phyloP scores from a whole-genome alignment of 2,113 vertebrate species.

The Ictidomys tridecemlineatus region DNA sequence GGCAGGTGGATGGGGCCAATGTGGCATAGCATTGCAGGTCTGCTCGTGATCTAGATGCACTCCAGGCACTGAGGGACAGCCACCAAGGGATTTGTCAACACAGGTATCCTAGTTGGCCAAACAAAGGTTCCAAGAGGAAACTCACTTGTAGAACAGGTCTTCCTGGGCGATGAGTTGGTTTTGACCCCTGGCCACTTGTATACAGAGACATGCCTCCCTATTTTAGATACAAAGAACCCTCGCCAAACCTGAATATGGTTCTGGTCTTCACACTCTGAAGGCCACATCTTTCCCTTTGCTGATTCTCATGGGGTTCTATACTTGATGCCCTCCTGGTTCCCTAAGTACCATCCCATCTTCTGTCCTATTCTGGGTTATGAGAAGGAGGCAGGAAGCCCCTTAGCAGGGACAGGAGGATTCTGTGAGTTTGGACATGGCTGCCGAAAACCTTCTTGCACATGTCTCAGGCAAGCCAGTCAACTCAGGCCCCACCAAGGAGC shows the following conservation, averaged over 20 bases:
- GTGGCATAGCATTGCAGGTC: no score
- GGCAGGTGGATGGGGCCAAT: no score
- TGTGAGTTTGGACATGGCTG: not conserved
- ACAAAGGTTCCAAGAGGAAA: not conserved
- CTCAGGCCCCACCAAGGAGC: not conserved
- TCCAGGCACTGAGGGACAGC: not conserved
- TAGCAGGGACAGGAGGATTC: conserved; percentile 62
- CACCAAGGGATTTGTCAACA: not conserved
- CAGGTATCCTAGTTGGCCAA: rapidly evolving
- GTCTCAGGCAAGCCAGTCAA: no score
- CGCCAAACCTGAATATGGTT: no score
- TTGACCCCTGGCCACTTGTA: no score
- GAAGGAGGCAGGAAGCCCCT: conserved; percentile 77
- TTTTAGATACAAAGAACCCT: not conserved
- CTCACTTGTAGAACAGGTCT: not conserved
- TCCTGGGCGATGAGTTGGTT: no score
- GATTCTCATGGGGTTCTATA: not conserved
- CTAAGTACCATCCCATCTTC: not conserved
- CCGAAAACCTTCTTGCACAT: not conserved
- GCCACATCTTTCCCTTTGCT: not conserved
- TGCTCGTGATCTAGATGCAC: not conserved
- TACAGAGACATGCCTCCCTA: not conserved
- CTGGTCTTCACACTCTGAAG: no score
- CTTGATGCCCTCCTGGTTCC: conserved; percentile 78
- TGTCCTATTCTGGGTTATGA: conserved; percentile 71